Conservation (phyloP, 2,113 vertebrate genomes). For the Trogon surrucura region DNA sequence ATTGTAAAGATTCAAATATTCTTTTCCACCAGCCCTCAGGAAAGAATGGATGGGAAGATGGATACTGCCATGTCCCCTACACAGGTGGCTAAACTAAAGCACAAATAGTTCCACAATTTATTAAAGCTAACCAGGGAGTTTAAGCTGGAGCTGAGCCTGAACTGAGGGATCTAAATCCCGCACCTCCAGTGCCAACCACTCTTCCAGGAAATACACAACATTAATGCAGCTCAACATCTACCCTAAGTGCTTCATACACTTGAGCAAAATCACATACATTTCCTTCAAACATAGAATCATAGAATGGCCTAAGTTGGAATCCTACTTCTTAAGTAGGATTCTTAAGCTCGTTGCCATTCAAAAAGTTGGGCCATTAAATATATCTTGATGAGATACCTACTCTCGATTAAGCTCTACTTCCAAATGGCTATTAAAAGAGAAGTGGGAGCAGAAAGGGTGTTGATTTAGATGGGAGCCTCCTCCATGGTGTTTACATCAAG, state of each 20-base stretch:
- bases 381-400: background rate
- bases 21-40: background rate
- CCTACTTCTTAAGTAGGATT: no score
- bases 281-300: background rate
- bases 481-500: background rate
- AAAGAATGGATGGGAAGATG: background rate
- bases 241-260: background rate
- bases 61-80: background rate
- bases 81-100: background rate
- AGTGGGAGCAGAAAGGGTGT: background rate
- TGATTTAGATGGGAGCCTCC: background rate
- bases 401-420: background rate
- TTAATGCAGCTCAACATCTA: background rate
- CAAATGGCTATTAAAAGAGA: background rate
- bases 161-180: background rate
- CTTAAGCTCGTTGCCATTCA: background rate
- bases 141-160: background rate
- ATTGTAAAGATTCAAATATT: background rate
- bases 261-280: background rate
- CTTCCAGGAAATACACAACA: background rate
- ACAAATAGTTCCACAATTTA: background rate
- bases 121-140: background rate
- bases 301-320: no score
- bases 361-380: background rate
- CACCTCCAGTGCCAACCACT: background rate